A percentile compares a stretch with the other conserved stretches of the same genome.
Evolutionary conservation across 2,113 vertebrate genomes (phyloP).

Genomic region (Caranx melampygus): DNA sequence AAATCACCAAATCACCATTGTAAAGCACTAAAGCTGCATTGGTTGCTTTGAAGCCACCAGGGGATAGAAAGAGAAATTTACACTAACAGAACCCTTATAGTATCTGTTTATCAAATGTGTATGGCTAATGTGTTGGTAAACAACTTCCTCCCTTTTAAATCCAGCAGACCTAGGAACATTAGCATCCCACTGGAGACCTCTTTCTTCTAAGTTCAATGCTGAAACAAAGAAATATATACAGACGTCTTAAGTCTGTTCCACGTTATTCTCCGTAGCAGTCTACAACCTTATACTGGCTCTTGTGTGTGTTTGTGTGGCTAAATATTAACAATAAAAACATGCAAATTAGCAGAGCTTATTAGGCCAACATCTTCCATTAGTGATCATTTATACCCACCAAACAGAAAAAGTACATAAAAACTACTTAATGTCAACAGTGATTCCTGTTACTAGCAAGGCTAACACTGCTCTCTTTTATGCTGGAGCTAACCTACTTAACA

Average conservation of each 20-base stretch:
- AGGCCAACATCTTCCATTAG: not conserved
- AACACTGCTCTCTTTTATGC: not conserved
- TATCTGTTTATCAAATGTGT: not conserved
- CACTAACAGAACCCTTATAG: not conserved
- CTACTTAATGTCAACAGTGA: constrained; percentile 3
- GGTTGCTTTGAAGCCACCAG: not conserved
- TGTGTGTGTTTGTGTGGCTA: not conserved
- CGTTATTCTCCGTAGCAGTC: not conserved
- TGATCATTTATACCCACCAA: not conserved
- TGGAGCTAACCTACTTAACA: not conserved
- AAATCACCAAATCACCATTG: not conserved
- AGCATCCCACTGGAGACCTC: not conserved
- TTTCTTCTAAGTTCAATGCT: not conserved
- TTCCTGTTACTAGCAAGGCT: not conserved
- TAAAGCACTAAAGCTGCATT: not conserved
- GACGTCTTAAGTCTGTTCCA: not conserved
- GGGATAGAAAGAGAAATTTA: not conserved
- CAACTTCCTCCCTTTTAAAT: not conserved
- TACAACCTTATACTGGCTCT: not conserved
- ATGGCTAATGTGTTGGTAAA: not conserved
- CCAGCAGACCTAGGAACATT: not conserved
- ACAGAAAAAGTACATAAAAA: not conserved
- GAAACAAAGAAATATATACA: not conserved
- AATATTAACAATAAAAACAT: not conserved
- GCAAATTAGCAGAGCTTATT: not conserved